These are phyloP conservation scores for Silurus glanis DNA, from an alignment of 2,113 vertebrate genomes.

Conservation along the genomic window DNA sequence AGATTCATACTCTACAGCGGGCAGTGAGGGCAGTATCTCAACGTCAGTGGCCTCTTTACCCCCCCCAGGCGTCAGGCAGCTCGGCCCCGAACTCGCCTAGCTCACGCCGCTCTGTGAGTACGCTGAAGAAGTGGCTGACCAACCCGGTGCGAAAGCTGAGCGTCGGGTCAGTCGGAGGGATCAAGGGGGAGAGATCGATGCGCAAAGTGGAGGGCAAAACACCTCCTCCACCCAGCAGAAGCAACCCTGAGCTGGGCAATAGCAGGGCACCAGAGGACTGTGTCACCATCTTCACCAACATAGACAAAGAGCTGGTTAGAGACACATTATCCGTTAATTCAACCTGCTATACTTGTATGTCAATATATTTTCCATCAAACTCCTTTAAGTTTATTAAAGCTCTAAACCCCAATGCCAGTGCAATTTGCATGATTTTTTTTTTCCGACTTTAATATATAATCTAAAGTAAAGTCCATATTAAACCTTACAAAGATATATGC, in stretches of 20 bases:
- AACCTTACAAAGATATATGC: background rate
- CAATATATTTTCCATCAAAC: background rate
- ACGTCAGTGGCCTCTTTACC: conserved; percentile 83
- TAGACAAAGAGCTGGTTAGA: conserved; percentile 73
- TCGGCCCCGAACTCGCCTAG: conserved; percentile 83
- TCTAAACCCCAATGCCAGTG: background rate
- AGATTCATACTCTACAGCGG: conserved; percentile 88
- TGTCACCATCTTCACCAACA: conserved; percentile 63
- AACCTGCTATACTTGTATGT: background rate
- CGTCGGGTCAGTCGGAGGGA: conserved; percentile 62
- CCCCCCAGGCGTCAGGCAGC: conserved; percentile 79
- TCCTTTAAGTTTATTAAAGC: background rate
- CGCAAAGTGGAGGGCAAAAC: conserved; percentile 74
- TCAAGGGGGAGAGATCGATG: conserved; percentile 73
- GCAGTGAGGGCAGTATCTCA: conserved; percentile 87
- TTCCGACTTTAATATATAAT: background rate
- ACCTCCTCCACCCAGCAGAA: conserved; percentile 60
- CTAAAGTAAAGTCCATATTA: background rate
- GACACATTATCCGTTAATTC: background rate
- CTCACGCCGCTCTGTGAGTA: conserved; percentile 81
- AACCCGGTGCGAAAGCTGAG: conserved; percentile 83
- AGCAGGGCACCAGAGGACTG: conserved; percentile 64
- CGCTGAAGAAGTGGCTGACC: conserved; percentile 84
- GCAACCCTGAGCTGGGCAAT: conserved; percentile 70
- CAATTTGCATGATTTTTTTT: background rate